Evolutionary conservation across 2,797 vertebrate species (phyloP).

Genomic region (Pelochelys cantorii): DNA sequence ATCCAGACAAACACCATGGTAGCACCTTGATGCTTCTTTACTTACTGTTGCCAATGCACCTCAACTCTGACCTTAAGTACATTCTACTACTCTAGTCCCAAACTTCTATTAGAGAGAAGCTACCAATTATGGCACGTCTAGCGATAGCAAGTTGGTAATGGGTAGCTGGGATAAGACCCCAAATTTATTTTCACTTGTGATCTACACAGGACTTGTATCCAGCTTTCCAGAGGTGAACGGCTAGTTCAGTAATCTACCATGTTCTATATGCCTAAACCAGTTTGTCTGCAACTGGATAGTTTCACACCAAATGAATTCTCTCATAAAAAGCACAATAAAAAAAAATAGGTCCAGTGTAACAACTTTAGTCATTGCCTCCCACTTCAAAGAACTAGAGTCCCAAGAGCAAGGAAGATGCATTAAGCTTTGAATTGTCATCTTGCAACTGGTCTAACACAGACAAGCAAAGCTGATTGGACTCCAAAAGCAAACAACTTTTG

Average conservation of each 20-base stretch:
- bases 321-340: constrained; percentile 41
- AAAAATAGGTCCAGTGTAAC: constrained; percentile 67
- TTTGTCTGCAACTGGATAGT: constrained; percentile 45
- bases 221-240: constrained; percentile 50
- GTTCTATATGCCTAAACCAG: constrained; percentile 28
- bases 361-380: constrained; percentile 57
- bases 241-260: constrained; percentile 54
- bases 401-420: constrained; percentile 28
- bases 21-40: constrained; percentile 15
- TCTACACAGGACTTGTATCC: constrained; percentile 42
- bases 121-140: background rate
- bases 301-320: constrained; percentile 52
- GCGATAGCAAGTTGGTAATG: background rate
- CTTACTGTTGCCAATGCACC: constrained; percentile 10
- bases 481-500: constrained; percentile 42
- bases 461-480: constrained; percentile 31
- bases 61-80: constrained; percentile 28
- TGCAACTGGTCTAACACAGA: constrained; percentile 52
- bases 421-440: constrained; percentile 59
- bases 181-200: background rate
- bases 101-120: constrained; percentile 4
- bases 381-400: constrained; percentile 40
- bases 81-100: background rate
- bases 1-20: constrained; percentile 31
- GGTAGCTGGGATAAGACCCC: background rate